Evolutionary conservation across 53 echinoderm and acorn worm genomes (phyloP), one percentile per base, ranked within the genome.

Genomic region (Pentamera pediparva): DNA sequence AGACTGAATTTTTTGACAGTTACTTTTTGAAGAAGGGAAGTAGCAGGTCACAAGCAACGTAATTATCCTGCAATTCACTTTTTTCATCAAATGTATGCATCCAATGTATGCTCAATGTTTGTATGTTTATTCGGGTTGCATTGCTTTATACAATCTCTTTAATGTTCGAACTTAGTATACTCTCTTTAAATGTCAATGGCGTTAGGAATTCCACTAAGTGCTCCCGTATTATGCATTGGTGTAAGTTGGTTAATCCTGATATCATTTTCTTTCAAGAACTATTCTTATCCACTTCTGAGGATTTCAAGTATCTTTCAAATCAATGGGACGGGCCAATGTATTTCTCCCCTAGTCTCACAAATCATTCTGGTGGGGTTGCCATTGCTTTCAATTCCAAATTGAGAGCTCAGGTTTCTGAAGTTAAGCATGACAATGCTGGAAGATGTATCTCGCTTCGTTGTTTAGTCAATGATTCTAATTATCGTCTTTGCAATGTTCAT

Each of bases 11-110:
- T 58, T 59, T 59, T 25, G 59, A 28, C 51, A 59, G 5, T 27
- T 59, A 59, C 31, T 2, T 59, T 59, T 59, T 59, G 59, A 59
- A 59, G 30, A 59, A n/a, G n/a, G n/a, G n/a, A n/a, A n/a, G n/a
- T n/a, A n/a, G n/a, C n/a, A n/a, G n/a, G n/a, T n/a, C n/a, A n/a
- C n/a, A n/a, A n/a, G n/a, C n/a, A n/a, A n/a, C n/a, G n/a, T n/a
- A n/a, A n/a, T n/a, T n/a, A n/a, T n/a, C n/a, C n/a, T n/a, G n/a
- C n/a, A n/a, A n/a, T n/a, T n/a, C n/a, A n/a, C n/a, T n/a, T n/a
- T n/a, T n/a, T n/a, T n/a, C n/a, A n/a, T n/a, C n/a, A n/a, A n/a
- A n/a, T n/a, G n/a, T n/a, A n/a, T n/a, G n/a, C n/a, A n/a, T n/a
- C n/a, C n/a, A n/a, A n/a, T n/a, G n/a, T n/a, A n/a, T n/a, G n/a